Percentiles rank a stretch among this genome's conserved stretches.
These are phyloP conservation scores for Plutomurus gul DNA, from an alignment of 1,140 invertebrate species.

Conservation along the genomic window DNA sequence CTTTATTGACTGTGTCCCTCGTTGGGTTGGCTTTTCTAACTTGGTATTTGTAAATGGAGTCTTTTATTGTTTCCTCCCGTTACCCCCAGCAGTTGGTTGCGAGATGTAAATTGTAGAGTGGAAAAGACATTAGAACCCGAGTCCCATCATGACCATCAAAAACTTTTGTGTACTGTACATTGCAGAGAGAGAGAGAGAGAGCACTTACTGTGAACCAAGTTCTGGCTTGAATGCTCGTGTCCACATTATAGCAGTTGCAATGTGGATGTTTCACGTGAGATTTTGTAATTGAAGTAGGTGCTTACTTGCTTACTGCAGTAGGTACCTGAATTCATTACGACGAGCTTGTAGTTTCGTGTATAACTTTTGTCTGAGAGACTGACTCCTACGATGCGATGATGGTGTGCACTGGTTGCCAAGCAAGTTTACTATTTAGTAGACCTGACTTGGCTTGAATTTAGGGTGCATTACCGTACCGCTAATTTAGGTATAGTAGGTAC, in stretches of 20 bases:
- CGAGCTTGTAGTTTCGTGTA: too few species aligned
- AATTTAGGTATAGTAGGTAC: slow-evolving; percentile 22
- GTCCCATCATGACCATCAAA: neutral
- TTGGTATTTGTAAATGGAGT: neutral
- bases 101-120: neutral
- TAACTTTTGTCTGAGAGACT: too few species aligned
- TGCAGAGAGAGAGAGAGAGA: neutral
- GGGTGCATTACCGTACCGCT: neutral
- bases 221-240: slow-evolving; percentile 4
- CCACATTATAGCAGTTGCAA: too few species aligned
- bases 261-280: too few species aligned
- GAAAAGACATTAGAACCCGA: slow-evolving; percentile 4
- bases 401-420: too few species aligned
- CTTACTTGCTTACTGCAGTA: too few species aligned
- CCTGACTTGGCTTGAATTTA: too few species aligned
- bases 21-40: neutral
- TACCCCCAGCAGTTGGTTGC: neutral
- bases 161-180: neutral
- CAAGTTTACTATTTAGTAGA: too few species aligned
- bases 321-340: too few species aligned
- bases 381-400: too few species aligned
- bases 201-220: neutral
- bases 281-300: too few species aligned
- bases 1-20: neutral
- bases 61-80: slow-evolving; percentile 20